These are phyloP conservation scores for Machimus rusticus DNA, from an alignment of 2,888 invertebrate species.

Conservation along the genomic window DNA sequence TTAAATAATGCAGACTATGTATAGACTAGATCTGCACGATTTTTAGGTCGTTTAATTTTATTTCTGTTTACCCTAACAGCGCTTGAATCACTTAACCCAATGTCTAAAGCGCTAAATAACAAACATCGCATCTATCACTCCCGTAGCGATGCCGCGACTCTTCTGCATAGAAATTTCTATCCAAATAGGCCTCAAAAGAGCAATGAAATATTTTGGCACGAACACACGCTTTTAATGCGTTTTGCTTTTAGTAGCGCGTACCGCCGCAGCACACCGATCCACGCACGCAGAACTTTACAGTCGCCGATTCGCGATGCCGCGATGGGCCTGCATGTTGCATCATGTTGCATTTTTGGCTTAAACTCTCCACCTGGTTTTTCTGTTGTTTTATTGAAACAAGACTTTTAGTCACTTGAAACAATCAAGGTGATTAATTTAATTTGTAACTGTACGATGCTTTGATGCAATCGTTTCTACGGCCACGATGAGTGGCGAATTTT, in stretches of 20 bases:
- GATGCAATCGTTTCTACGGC: neutral
- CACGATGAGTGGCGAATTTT: neutral
- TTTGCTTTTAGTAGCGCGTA: neutral
- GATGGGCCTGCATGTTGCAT: conserved; percentile 18
- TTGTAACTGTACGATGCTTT: neutral
- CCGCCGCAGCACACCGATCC: neutral
- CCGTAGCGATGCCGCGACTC: neutral
- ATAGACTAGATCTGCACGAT: conserved; percentile 5
- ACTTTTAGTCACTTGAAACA: conserved; percentile 15
- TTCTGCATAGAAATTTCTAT: conserved; percentile 42
- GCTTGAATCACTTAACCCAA: conserved; percentile 36
- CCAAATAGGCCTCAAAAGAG: conserved; percentile 49
- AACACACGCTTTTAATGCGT: conserved; percentile 28
- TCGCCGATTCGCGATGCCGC: neutral
- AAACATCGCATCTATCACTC: neutral
- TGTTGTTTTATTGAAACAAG: conserved; percentile 5
- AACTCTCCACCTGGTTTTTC: conserved; percentile 13
- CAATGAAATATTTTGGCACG: conserved; percentile 48
- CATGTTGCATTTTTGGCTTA: conserved; percentile 34
- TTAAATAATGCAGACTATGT: conserved; percentile 39
- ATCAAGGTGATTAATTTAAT: conserved; percentile 32
- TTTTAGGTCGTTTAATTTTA: conserved; percentile 40
- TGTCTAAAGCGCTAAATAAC: conserved; percentile 32
- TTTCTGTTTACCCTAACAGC: conserved; percentile 13
- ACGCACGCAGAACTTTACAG: neutral